Percentiles rank a stretch among this genome's conserved stretches.
Conservation (phyloP, 2,797 vertebrate genomes). For the Micropoecilia bifurca region DNA sequence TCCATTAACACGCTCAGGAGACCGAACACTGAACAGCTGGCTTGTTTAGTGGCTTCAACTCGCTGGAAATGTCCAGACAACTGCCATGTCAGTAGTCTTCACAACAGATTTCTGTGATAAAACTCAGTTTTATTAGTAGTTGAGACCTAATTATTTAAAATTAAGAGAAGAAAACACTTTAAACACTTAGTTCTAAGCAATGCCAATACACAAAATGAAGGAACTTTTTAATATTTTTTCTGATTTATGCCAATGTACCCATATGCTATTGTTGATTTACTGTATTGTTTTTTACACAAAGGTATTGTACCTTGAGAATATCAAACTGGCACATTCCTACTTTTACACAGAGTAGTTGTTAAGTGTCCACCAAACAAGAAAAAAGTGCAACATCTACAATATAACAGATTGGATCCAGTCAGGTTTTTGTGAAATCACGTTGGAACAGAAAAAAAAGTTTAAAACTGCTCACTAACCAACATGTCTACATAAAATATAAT, state of each 20-base stretch:
- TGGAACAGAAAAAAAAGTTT: background rate
- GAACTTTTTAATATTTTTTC: background rate
- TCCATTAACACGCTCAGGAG: background rate
- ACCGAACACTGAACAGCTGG: background rate
- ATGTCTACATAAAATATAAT: background rate
- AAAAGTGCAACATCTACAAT: background rate
- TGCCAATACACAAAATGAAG: background rate
- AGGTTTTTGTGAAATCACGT: background rate
- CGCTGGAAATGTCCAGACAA: background rate
- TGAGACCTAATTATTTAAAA: background rate
- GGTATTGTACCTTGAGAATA: background rate
- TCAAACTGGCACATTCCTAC: background rate
- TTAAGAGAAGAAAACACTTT: background rate
- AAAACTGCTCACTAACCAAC: background rate
- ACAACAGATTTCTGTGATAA: background rate
- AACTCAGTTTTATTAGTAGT: background rate
- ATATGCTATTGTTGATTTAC: background rate
- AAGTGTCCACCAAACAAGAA: background rate
- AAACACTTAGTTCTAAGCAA: background rate
- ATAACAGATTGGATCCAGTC: background rate
- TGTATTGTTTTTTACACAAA: background rate
- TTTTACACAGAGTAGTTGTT: background rate
- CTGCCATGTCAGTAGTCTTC: background rate
- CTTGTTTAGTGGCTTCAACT: background rate
- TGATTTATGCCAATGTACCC: background rate